Base-by-base conservation (phyloP, 2,797 vertebrate species). In the Coluber constrictor region DNA sequence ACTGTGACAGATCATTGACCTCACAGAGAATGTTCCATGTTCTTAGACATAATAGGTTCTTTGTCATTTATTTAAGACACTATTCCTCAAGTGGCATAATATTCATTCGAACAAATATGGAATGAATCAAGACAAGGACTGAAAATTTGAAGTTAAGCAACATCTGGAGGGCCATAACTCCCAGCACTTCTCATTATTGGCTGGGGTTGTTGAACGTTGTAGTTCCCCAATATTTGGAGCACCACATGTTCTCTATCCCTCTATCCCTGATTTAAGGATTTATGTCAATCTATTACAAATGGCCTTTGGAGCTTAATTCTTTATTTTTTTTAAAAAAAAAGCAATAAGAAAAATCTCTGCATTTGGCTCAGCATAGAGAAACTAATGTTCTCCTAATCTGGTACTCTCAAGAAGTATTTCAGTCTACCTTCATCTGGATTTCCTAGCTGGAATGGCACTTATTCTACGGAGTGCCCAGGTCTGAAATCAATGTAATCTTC, bases 21-120 rank as follows among this genome's bases (percentile, higher is more conserved):
- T 88, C 90, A 83, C 54, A 87, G 37, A 43, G 16, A 90, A 86
- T 87, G 86, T 90, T 93, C 61, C 55, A 59, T 54, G 29, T 91
- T 61, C 47, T 88, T 54, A 79, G 63, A 47, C 25, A 55, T 88
- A 88, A n/a, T 86, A 55, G 56, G 86, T 61, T 74, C 27, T 12
- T 23, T 88, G 15, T 79, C 61, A 51, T 90, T 70, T 56, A 92
- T 89, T 29, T 29, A 79, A 92, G 74, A 89, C 43, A 83, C 54
- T n/a, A 89, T 90, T 92, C 51, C 86, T 37, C 27, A 91, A 60
- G 55, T 83, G 23, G 18, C 56, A 79, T 23, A 5, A 70, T 79
- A 79, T 55, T 74, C n/a, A 10, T 89, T 86, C 56, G 86, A 61
- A 37, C 60, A 61, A 88, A 8, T 88, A 89, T 37, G 23, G 43